Evolutionary conservation across 2,113 vertebrate genomes (phyloP).

Genomic region (Hemibagrus wyckioides): DNA sequence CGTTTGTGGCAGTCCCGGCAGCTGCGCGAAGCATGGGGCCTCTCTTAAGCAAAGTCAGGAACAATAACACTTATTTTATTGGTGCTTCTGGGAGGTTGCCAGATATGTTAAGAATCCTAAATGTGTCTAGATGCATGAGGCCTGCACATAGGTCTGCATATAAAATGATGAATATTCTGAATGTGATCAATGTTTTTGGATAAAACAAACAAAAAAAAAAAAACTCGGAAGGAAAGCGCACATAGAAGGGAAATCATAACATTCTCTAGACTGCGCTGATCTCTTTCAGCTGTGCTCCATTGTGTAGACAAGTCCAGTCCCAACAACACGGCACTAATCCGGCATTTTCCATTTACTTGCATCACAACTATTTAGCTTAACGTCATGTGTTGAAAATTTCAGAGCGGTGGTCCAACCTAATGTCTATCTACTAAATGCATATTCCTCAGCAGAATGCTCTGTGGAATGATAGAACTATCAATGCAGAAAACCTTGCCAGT

Average conservation of each 20-base stretch:
- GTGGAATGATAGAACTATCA: conserved; percentile 49
- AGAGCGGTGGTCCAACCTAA: conserved; percentile 61
- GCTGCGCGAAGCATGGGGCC: conserved; percentile 45
- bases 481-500: conserved; percentile 56
- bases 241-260: conserved; percentile 49
- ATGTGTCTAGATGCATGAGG: conserved; percentile 51
- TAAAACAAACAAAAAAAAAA: background rate
- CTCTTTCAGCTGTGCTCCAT: conserved; percentile 63
- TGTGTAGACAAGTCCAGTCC: conserved; percentile 68
- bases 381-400: conserved; percentile 63
- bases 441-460: conserved; percentile 46
- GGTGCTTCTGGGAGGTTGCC: conserved; percentile 59
- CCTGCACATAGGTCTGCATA: conserved; percentile 5
- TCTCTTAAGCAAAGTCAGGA: conserved; percentile 66
- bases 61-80: conserved; percentile 74
- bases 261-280: conserved; percentile 58
- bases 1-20: conserved; percentile 65
- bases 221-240: background rate
- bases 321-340: conserved; percentile 70
- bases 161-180: conserved; percentile 18
- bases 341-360: conserved; percentile 65
- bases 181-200: background rate
- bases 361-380: conserved; percentile 69
- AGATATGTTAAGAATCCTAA: conserved; percentile 60
- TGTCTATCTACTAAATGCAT: conserved; percentile 44